phyloP scores from a whole-genome alignment of 2,888 invertebrate species.

The Tricholauxania praeusta region DNA sequence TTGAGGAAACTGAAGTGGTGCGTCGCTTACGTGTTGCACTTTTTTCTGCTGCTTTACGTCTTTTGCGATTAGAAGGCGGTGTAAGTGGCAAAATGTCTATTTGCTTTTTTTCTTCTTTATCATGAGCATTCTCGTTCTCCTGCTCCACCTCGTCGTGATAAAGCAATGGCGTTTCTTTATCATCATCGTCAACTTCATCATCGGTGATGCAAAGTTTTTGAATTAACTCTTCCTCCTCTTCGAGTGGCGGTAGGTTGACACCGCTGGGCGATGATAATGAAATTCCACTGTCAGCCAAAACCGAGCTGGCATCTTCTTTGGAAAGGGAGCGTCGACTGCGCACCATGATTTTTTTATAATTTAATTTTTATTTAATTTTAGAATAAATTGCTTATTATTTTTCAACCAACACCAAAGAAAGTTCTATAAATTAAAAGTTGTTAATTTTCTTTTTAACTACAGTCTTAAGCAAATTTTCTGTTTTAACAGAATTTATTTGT shows the following conservation, averaged over 20 bases:
- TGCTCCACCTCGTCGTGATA: constrained; percentile 33
- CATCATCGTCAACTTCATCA: constrained; percentile 41
- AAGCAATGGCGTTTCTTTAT: constrained; percentile 35
- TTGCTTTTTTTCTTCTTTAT: constrained; percentile 39
- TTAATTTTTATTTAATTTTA: constrained; percentile 13
- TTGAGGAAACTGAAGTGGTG: constrained; percentile 2
- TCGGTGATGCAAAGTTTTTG: constrained; percentile 41
- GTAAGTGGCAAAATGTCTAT: constrained; percentile 24
- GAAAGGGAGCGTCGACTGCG: constrained; percentile 63
- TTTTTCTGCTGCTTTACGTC: background rate
- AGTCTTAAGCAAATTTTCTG: constrained; percentile 8
- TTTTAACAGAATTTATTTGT: constrained; percentile 22
- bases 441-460: constrained; percentile 6
- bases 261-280: constrained; percentile 62
- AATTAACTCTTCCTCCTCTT: constrained; percentile 46
- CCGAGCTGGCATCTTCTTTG: constrained; percentile 61
- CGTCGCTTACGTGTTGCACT: background rate
- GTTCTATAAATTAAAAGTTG: background rate
- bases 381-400: constrained; percentile 6
- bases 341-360: constrained; percentile 52
- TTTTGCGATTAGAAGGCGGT: background rate
- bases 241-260: constrained; percentile 40
- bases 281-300: constrained; percentile 63
- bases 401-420: constrained; percentile 16
- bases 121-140: constrained; percentile 6